phyloP scores from a whole-genome alignment of 2,797 vertebrate species.

The Eulemur coronatus region DNA sequence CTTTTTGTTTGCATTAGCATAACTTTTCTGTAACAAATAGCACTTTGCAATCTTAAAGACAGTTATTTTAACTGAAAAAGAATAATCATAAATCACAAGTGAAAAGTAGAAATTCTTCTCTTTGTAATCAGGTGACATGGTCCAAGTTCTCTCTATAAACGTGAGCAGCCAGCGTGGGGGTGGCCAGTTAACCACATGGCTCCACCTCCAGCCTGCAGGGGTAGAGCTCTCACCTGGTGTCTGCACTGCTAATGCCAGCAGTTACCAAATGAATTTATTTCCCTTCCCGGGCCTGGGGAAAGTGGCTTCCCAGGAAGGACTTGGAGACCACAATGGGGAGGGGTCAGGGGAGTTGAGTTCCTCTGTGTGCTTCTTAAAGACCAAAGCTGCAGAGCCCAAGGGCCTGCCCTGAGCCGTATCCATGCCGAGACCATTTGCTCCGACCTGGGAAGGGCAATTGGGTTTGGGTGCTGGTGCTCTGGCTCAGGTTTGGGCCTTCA shows the following conservation, averaged over 20 bases:
- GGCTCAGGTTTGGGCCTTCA: neutral
- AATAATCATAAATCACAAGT: neutral
- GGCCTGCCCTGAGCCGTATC: neutral
- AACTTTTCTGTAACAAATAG: conserved; percentile 19
- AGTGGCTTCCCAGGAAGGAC: neutral
- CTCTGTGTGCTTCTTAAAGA: neutral
- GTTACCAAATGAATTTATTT: neutral
- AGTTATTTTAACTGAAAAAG: conserved; percentile 28
- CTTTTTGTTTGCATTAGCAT: neutral
- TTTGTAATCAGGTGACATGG: neutral
- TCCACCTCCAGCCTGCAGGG: neutral
- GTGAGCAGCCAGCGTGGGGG: neutral
- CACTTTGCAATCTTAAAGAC: neutral
- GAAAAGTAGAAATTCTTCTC: neutral
- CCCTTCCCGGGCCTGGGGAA: neutral
- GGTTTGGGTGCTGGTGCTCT: neutral
- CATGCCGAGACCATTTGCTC: neutral
- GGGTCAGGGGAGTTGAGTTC: fast-evolving
- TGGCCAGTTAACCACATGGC: neutral
- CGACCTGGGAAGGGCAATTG: neutral
- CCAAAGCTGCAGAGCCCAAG: neutral
- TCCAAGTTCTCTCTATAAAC: neutral
- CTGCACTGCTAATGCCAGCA: neutral
- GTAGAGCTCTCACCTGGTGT: neutral
- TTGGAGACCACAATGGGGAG: neutral